A percentile compares a stretch with the other conserved stretches of the same genome.
These are phyloP conservation scores for Eidolon helvum DNA, from an alignment of 2,113 vertebrate species.

Conservation along the genomic window DNA sequence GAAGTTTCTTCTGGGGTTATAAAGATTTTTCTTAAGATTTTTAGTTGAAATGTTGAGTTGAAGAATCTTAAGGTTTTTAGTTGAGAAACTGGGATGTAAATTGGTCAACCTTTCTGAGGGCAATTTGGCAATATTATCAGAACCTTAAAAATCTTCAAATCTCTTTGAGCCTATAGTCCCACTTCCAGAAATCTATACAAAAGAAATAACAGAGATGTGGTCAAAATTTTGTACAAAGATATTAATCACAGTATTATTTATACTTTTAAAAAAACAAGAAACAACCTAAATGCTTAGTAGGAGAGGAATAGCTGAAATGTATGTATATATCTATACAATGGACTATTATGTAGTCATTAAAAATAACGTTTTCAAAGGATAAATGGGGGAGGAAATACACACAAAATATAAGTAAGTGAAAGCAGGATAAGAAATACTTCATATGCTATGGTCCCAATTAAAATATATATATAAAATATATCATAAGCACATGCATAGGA, in stretches of 20 bases:
- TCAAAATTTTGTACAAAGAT: neutral
- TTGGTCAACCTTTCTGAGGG: neutral
- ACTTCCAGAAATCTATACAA: conserved; percentile 22
- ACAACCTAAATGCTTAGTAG: neutral
- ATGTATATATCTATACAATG: neutral
- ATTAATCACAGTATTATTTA: neutral
- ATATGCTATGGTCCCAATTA: neutral
- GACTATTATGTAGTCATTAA: conserved; percentile 13
- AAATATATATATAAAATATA: neutral
- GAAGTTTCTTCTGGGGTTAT: neutral
- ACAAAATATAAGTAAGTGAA: conserved; percentile 1
- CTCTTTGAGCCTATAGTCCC: conserved; percentile 1
- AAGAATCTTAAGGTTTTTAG: conserved; percentile 33
- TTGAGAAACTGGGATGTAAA: neutral
- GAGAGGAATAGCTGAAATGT: neutral
- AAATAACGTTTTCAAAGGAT: conserved; percentile 30
- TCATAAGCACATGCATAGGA: neutral
- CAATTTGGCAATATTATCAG: neutral
- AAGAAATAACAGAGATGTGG: conserved; percentile 27
- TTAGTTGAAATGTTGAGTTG: neutral
- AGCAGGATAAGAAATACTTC: neutral
- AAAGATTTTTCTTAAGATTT: neutral
- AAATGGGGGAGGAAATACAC: neutral
- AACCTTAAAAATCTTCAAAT: conserved; percentile 49
- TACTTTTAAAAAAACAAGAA: neutral